Conservation (phyloP, 2,113 vertebrate genomes). For the Chlorodrepanis virens region DNA sequence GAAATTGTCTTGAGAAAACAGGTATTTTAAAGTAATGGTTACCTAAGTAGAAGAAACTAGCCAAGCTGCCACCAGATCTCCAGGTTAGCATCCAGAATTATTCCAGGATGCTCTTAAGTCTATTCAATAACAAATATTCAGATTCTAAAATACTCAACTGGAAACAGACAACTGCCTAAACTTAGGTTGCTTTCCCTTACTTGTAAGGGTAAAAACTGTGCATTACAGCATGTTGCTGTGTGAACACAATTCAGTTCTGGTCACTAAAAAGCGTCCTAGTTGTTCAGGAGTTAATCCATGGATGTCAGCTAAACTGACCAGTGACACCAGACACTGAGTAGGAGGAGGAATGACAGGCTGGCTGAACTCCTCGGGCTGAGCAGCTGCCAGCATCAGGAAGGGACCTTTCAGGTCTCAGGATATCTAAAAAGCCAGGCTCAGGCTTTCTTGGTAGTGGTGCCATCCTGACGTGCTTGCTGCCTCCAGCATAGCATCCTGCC, state of each 20-base stretch:
- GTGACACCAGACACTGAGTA: neutral
- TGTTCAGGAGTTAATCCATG: neutral
- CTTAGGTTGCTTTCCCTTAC: neutral
- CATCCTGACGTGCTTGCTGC: neutral
- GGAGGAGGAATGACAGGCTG: neutral
- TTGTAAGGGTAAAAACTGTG: neutral
- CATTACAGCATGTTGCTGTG: neutral
- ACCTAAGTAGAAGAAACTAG: neutral
- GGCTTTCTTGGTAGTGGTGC: neutral
- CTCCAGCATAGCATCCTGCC: neutral
- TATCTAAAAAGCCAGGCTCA: neutral
- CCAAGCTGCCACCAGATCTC: neutral
- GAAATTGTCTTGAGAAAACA: neutral
- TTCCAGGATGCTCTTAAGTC: neutral
- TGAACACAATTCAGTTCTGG: neutral
- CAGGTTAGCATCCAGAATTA: neutral
- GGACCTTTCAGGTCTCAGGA: neutral
- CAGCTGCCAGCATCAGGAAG: neutral
- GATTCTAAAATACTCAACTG: neutral
- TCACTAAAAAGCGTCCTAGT: neutral
- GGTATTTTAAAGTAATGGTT: neutral
- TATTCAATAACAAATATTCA: neutral
- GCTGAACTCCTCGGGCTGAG: neutral
- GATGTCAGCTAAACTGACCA: neutral
- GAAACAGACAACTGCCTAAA: neutral